Evolutionary conservation across 2,797 vertebrate species (phyloP), one percentile per base, ranked within the genome.

Genomic region (Eremophila alpestris): DNA sequence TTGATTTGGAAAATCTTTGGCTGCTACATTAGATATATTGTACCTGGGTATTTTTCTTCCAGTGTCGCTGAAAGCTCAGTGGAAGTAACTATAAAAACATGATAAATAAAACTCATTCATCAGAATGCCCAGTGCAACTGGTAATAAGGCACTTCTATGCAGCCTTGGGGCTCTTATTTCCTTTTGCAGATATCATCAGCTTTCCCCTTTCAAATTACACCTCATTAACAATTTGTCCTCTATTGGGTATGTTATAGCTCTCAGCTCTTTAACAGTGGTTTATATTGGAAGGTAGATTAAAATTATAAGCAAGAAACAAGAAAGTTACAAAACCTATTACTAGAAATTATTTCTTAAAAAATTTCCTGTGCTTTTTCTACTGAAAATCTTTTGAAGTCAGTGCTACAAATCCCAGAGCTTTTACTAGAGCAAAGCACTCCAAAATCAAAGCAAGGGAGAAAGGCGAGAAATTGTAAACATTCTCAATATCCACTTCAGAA

Each of bases 101-200:
- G 40, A 75, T 41, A 86, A 95, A 93, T 76, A 91, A 93, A 94
- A 48, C 26, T 87, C 74, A 76, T 75, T 86, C 62, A 90, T 81
- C 18, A 83, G 73, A 49, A 87, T 51, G 41, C 46, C 29, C 82
- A 70, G 16, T 67, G 52, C 40, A 87, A 46, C 78, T 82, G 22
- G 63, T 82, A 94, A 90, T 67, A 65, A 87, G 24, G 32, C 52
- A 76, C 23, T 94, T 69, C 56, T 52, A 4, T 46, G 54, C 43
- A 93, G 69, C 69, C 59, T 54, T 8, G n/a, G 32, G 73, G 38
- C 29, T 86, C 62, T 83, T 40, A 54, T 24, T 86, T 88, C 63
- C 56, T 94, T 65, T 34, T 74, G 48, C 29, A 90, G 41, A 69
- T 63, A 65, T 45, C 32, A 78, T 68, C 59, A 90, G 41, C 38